Evolutionary conservation across 2,113 vertebrate genomes (phyloP), one percentile per base, ranked within the genome.

Genomic region (Gila orcuttii): DNA sequence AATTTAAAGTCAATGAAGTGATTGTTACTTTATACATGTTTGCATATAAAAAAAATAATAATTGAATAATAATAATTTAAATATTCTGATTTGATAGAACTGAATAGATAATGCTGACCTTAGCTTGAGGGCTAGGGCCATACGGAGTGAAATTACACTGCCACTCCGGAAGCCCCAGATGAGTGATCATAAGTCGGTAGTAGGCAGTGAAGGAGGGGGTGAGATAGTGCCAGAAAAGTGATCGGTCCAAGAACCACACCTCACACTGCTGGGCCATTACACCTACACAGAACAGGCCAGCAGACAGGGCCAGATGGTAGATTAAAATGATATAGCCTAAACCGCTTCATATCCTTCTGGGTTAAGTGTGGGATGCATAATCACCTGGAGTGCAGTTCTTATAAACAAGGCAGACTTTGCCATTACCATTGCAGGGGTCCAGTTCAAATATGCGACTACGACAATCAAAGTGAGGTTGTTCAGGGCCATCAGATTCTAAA

Each of bases 161-260:
- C 98, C 98, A 99, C 91, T 99, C 97, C 0, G 97, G 97, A 39
- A 99, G 95, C 78, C 98, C 98, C 84, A 99, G 92, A 89, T 99
- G 96, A 2, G 96, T 97, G 91, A 99, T 95, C 90, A 99, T 97
- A 85, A 99, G 95, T 71, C 98, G 95, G 91, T 98, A 99, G 89
- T 98, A 99, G 55, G 97, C 96, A 0, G 96, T 98, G 90, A 99
- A 99, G 74, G 96, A 96, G 64, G 96, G 88, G 0, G 96, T 97
- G 79, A 99, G 93, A 89, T 97, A 97, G 91, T 99, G 97, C 97
- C 98, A 99, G 87, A 96, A 97, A 15, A 99, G 92, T 0, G 97
- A 96, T 86, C 96, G 95, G 92, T 99, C 98, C 88, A 99, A 94
- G 90, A 99, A 98, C 98, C 98, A 99, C 85, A 99, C 96, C 88